A percentile compares a stretch with the other conserved stretches of the same genome.
Evolutionary conservation across 1,140 invertebrate genomes (phyloP).

Genomic region (Heliconius eleuchia): DNA sequence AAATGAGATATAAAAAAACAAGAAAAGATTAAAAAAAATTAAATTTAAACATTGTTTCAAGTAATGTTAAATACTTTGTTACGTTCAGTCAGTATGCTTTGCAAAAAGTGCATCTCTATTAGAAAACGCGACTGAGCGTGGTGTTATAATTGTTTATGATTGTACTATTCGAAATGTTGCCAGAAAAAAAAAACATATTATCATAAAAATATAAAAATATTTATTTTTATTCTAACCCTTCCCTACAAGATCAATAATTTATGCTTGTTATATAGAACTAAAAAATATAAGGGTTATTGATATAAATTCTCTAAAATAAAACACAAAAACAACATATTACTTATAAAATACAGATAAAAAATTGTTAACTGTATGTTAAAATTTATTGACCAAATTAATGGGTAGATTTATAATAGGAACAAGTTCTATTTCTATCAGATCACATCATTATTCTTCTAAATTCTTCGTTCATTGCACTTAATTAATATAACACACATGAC

Average conservation of each 20-base stretch:
- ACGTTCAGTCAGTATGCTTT: neutral
- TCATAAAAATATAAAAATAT: no score
- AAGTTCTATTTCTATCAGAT: constrained; percentile 54
- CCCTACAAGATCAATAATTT: no score
- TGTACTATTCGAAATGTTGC: neutral
- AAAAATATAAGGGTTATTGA: no score
- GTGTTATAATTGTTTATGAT: neutral
- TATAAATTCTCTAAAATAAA: no score
- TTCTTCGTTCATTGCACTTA: constrained; percentile 48
- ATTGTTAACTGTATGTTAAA: neutral
- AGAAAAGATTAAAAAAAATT: no score
- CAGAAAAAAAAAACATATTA: neutral
- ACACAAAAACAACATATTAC: neutral
- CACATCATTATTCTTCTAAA: constrained; percentile 56
- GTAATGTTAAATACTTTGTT: neutral
- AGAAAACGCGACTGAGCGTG: neutral
- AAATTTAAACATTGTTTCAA: no score
- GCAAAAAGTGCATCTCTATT: neutral
- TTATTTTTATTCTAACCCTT: no score
- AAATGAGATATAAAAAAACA: no score
- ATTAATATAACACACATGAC: constrained; percentile 50
- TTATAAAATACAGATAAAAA: neutral
- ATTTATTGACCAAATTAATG: neutral
- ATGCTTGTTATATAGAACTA: no score
- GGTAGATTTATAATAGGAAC: neutral